These are phyloP conservation scores for Rhingia campestris DNA, from an alignment of 2,888 invertebrate species.

Conservation along the genomic window DNA sequence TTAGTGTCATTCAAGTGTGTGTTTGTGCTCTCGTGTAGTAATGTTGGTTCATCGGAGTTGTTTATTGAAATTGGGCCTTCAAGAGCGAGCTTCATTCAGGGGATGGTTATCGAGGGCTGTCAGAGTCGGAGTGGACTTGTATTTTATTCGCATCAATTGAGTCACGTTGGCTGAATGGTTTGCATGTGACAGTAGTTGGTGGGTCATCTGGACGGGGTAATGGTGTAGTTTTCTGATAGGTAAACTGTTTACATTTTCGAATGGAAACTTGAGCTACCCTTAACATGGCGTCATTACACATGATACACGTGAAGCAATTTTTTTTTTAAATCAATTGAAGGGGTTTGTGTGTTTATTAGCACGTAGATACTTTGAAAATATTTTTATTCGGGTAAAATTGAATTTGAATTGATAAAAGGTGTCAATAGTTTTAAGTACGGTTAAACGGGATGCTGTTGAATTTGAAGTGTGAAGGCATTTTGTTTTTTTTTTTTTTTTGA, in stretches of 20 bases:
- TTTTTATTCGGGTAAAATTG: too few relatives aligned
- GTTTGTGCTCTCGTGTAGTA: slow-evolving; percentile 26
- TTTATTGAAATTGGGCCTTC: slow-evolving; percentile 32
- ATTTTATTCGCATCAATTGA: slow-evolving; percentile 37
- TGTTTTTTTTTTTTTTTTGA: too few relatives aligned
- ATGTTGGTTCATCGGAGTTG: slow-evolving; percentile 42
- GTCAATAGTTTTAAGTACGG: too few relatives aligned
- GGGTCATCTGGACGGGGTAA: slow-evolving; percentile 14
- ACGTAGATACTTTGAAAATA: too few relatives aligned
- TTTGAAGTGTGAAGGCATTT: too few relatives aligned
- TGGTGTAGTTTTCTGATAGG: slow-evolving; percentile 49
- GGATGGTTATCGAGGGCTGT: neutral
- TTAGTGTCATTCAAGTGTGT: slow-evolving; percentile 58
- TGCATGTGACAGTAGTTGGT: slow-evolving; percentile 15
- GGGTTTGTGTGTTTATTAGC: too few relatives aligned
- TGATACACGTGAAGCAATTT: neutral
- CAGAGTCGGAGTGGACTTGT: neutral
- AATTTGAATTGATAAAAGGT: too few relatives aligned
- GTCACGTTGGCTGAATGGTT: slow-evolving; percentile 35
- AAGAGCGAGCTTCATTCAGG: neutral
- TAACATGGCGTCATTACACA: neutral
- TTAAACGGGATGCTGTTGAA: too few relatives aligned
- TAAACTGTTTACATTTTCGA: slow-evolving; percentile 2
- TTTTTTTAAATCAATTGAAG: too few relatives aligned
- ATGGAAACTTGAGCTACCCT: neutral